Percentiles rank a stretch among this genome's conserved stretches.
These are phyloP conservation scores for Channallabes apus DNA, from an alignment of 2,797 vertebrate species.

Conservation along the genomic window DNA sequence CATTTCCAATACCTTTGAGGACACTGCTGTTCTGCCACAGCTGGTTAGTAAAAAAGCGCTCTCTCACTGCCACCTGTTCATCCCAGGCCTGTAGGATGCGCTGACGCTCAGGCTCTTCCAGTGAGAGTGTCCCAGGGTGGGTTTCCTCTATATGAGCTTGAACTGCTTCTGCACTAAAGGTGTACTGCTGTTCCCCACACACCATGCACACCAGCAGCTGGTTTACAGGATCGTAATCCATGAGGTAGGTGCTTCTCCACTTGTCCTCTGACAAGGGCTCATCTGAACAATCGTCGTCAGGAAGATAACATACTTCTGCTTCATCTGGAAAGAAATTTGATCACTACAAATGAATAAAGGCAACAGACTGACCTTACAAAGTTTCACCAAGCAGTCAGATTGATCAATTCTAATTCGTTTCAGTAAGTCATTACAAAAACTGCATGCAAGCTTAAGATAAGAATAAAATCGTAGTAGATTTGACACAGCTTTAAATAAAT, in stretches of 20 bases:
- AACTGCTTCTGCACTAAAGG: slow-evolving; percentile 79
- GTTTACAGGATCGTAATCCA: slow-evolving; percentile 87
- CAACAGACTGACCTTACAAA: background rate
- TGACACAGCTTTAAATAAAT: background rate
- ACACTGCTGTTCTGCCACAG: slow-evolving; percentile 69
- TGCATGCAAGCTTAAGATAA: background rate
- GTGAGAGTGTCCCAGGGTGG: slow-evolving; percentile 79
- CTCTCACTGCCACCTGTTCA: slow-evolving; percentile 75
- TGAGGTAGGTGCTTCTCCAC: slow-evolving; percentile 82
- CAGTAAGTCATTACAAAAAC: background rate
- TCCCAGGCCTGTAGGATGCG: slow-evolving; percentile 83
- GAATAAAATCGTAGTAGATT: background rate
- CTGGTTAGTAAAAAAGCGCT: slow-evolving; percentile 79
- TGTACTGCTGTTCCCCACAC: slow-evolving; percentile 84
- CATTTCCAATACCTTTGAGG: slow-evolving; percentile 58
- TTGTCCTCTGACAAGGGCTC: slow-evolving; percentile 55
- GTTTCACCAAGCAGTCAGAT: background rate
- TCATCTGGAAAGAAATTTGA: slow-evolving; percentile 59
- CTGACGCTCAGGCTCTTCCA: slow-evolving; percentile 73
- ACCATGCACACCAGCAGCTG: slow-evolving; percentile 90
- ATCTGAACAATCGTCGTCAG: slow-evolving; percentile 49
- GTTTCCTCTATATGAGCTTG: slow-evolving; percentile 82
- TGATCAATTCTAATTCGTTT: background rate
- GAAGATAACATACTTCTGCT: slow-evolving; percentile 50
- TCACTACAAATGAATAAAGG: background rate